These are phyloP conservation scores for Clarias laeviceps DNA, from an alignment of 2,797 vertebrate species.

Conservation along the genomic window DNA sequence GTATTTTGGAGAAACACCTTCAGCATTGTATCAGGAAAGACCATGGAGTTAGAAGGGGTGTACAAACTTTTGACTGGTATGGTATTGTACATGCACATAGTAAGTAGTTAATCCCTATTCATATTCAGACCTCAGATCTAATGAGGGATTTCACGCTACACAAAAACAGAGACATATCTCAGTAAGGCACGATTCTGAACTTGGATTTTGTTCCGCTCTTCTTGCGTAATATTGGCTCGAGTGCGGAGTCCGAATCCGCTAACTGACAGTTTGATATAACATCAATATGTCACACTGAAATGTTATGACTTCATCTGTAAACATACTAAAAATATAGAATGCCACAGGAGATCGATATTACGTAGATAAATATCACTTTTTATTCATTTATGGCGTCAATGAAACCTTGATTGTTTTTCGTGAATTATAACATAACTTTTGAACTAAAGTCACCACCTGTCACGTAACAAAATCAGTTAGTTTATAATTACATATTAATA, in stretches of 20 bases:
- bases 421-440: background rate
- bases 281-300: background rate
- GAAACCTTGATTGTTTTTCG: background rate
- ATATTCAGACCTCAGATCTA: slow-evolving; percentile 5
- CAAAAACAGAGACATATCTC: background rate
- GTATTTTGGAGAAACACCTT: too few relatives aligned
- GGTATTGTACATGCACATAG: background rate
- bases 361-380: background rate
- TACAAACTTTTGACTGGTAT: too few relatives aligned
- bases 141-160: background rate
- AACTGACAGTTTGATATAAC: background rate
- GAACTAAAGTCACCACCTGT: background rate
- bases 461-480: background rate
- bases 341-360: too few relatives aligned
- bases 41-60: too few relatives aligned
- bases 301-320: background rate
- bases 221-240: background rate
- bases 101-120: background rate
- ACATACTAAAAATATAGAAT: background rate
- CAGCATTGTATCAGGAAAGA: too few relatives aligned
- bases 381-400: background rate
- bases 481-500: background rate
- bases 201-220: background rate
- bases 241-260: background rate
- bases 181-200: background rate